Evolutionary conservation across 1,140 invertebrate genomes (phyloP), one percentile per base, ranked within the genome.

Genomic region (Drosophila sp.): DNA sequence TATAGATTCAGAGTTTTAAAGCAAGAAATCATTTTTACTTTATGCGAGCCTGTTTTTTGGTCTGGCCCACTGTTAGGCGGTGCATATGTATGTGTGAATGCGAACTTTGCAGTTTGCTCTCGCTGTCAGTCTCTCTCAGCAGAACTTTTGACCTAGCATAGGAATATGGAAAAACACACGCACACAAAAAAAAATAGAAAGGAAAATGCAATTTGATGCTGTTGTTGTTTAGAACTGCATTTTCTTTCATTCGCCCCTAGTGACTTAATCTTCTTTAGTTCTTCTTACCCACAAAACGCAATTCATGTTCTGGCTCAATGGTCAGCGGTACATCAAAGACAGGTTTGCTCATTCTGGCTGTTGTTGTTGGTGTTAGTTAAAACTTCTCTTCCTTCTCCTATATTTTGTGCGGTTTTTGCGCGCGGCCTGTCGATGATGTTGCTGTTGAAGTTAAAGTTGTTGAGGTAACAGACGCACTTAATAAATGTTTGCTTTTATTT

Each of bases 221-320:
- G 10, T 60, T 66, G n/a, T 40, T 61, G 55, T 50, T 56, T 40
- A 56, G 40, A 70, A 50, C 35, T 56, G 25, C 27, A 57, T 30
- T 56, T 30, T 56, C 17, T 6, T 23, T 44, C 17, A 7, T 47
- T 23, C 2, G 17, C 17, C 6, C 23, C 5, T 47, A 47, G 17
- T 47, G 17, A 47, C 44, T 44, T 50, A 38, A 38, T 38, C 10
- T 11, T 38, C 35, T 38, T 38, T 11, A 2, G 35, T 57, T 57
- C 17, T 57, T 81, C 90, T 91, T 81, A 91, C 90, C 90, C 54
- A 89, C 50, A 73, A 91, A 91, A 64, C 87, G 90, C 72, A 91
- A 76, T 75, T 91, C 90, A 84, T 76, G 68, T 71, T 82, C 79
- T 74, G 90, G 90, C 56, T 90, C 81, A 78, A 91, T 91, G 65